A percentile compares a stretch with the other conserved stretches of the same genome.
Evolutionary conservation across 2,888 invertebrate genomes (phyloP).

Genomic region (Neoscelio sp.): DNA sequence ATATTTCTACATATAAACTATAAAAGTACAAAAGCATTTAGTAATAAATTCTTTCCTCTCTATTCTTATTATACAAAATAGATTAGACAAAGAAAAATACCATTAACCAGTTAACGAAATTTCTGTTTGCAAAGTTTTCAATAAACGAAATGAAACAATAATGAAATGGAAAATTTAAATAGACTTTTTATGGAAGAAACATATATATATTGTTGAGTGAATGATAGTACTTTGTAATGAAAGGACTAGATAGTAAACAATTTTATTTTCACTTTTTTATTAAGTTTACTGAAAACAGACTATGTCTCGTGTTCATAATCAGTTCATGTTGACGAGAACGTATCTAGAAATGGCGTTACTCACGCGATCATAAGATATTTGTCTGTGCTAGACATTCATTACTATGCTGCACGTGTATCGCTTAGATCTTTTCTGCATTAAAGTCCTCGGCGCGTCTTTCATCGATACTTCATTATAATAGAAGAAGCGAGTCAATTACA

Average conservation of each 20-base stretch:
- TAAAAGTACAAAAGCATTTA: not conserved
- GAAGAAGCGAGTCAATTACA: conserved; percentile 10
- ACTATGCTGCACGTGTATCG: conserved; percentile 33
- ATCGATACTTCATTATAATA: conserved; percentile 34
- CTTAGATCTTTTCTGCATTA: conserved; percentile 28
- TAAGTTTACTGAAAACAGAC: conserved; percentile 29
- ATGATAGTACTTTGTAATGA: not conserved
- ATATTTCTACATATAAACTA: not conserved
- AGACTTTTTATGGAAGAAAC: not conserved
- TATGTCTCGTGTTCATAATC: conserved; percentile 33
- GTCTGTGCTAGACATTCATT: conserved; percentile 41
- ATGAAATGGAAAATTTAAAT: conserved; percentile 4
- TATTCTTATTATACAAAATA: not conserved
- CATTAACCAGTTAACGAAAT: too few relatives aligned
- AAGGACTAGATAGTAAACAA: conserved; percentile 6
- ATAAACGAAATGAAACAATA: not conserved
- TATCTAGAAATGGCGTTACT: conserved; percentile 35
- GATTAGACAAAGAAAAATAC: too few relatives aligned
- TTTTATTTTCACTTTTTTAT: conserved; percentile 9
- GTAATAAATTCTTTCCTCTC: too few relatives aligned
- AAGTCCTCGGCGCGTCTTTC: conserved; percentile 32
- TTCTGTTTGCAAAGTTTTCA: too few relatives aligned
- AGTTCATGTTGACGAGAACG: conserved; percentile 26
- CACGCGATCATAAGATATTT: conserved; percentile 35
- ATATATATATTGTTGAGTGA: not conserved